These are phyloP conservation scores for Sebastes kiyomatsui DNA, from an alignment of 2,797 vertebrate species.

Conservation along the genomic window DNA sequence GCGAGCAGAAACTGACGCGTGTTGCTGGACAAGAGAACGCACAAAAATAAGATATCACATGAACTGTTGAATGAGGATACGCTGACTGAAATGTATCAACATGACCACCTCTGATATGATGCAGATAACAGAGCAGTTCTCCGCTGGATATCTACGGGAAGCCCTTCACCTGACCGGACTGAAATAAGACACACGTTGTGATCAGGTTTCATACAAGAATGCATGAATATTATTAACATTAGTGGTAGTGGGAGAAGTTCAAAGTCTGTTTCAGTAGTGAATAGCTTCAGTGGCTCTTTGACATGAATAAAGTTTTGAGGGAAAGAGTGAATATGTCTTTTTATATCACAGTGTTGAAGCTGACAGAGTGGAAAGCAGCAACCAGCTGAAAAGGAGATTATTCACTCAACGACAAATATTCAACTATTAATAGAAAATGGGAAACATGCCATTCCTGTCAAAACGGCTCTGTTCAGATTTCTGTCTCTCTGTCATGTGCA, in stretches of 20 bases:
- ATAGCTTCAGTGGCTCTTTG: background rate
- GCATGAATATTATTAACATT: background rate
- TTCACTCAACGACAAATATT: constrained; percentile 9
- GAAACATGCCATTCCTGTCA: constrained; percentile 44
- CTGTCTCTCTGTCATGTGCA: constrained; percentile 23
- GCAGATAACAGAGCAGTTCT: background rate
- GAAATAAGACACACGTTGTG: background rate
- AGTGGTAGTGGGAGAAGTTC: too few relatives aligned
- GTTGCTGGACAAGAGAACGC: too few relatives aligned
- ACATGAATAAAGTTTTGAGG: background rate
- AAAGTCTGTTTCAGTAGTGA: background rate
- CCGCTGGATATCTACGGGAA: too few relatives aligned
- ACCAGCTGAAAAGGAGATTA: background rate
- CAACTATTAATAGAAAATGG: constrained; percentile 42
- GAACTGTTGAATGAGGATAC: too few relatives aligned
- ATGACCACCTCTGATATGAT: background rate
- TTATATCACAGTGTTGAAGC: background rate
- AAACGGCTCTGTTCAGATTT: constrained; percentile 22
- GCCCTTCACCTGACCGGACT: too few relatives aligned
- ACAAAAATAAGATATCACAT: accelerated
- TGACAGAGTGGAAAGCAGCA: background rate
- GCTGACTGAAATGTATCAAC: too few relatives aligned
- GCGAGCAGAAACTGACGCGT: accelerated
- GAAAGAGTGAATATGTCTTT: background rate
- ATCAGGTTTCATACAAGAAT: background rate